Evolutionary conservation across 1,140 invertebrate genomes (phyloP).

Genomic region (Scylla paramamosain): DNA sequence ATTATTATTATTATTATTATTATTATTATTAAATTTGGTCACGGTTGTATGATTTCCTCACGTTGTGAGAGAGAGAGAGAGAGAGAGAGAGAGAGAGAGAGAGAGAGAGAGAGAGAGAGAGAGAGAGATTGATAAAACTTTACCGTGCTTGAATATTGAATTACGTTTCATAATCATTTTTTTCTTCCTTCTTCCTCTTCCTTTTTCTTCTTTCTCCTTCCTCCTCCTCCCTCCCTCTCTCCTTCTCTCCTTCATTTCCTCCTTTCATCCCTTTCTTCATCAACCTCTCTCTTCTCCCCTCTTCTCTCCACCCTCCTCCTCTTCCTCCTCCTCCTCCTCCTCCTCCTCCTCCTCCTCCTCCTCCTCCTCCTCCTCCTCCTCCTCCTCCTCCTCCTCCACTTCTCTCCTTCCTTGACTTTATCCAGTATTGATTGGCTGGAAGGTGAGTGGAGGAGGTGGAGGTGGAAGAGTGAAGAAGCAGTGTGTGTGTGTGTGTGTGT

Average conservation of each 20-base stretch:
- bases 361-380: background rate
- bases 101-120: too few species aligned
- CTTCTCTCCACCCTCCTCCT: background rate
- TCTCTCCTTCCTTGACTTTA: background rate
- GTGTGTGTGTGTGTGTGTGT: too few species aligned
- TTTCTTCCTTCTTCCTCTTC: background rate
- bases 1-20: too few species aligned
- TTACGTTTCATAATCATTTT: too few species aligned
- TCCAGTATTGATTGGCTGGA: background rate
- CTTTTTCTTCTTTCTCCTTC: background rate
- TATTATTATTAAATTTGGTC: too few species aligned
- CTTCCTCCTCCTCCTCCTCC: background rate
- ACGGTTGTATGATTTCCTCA: too few species aligned
- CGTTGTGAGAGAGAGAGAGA: too few species aligned
- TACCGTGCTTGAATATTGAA: too few species aligned
- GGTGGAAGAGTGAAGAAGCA: background rate
- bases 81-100: too few species aligned
- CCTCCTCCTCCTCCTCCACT: background rate
- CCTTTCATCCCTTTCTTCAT: background rate
- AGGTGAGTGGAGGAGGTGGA: background rate
- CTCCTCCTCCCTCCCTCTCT: background rate
- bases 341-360: background rate
- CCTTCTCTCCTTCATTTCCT: background rate
- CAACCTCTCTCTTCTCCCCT: background rate
- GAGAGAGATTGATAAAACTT: too few species aligned